Evolutionary conservation across 1,140 invertebrate genomes (phyloP), one percentile per base, ranked within the genome.

Genomic region (Ctenoplectra terminalis): DNA sequence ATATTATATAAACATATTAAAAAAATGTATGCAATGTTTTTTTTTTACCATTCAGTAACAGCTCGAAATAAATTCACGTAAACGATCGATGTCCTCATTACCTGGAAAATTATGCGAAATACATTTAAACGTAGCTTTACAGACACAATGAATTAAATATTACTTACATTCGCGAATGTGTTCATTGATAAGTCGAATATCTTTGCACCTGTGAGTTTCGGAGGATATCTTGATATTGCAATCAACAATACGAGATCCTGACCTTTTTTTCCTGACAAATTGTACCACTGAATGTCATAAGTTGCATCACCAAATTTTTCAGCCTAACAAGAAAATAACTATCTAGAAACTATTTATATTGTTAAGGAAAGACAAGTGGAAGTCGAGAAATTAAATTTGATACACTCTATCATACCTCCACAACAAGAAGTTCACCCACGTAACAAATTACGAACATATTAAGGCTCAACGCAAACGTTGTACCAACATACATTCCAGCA

Each of bases 371-470:
- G 46, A 2, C 13, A 15, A 48, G 13, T 48, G 13, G 13, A 48
- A 48, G 1, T 48, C 46, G n/a, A n/a, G 13, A 11, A 48, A 48
- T 48, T 11, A 48, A 48, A 8, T 7, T 48, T 1, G 46, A 48
- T 13, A 48, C 46, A 15, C 46, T 15, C 13, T 48, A 9, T 11
- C 1, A 29, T 88, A 91, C 91, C 85, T 90, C 73, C 31, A 90
- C 81, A 8, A 80, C 67, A 2, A 91, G 80, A 8, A 91, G 34
- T 60, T 92, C 87, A 0, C 90, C 88, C 37, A 90, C 86, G 23
- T 89, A 87, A 46, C 91, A 91, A 67, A 89, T 89, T 73, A 91
- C 87, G 11, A 90, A 84, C 40, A 90, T 85, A 71, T 91, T 90
- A 50, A 89, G 88, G 11, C 77, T 85, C 29, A 91, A 86, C 1